Evolutionary conservation across 2,888 invertebrate genomes (phyloP).

Genomic region (Aradus depressus): DNA sequence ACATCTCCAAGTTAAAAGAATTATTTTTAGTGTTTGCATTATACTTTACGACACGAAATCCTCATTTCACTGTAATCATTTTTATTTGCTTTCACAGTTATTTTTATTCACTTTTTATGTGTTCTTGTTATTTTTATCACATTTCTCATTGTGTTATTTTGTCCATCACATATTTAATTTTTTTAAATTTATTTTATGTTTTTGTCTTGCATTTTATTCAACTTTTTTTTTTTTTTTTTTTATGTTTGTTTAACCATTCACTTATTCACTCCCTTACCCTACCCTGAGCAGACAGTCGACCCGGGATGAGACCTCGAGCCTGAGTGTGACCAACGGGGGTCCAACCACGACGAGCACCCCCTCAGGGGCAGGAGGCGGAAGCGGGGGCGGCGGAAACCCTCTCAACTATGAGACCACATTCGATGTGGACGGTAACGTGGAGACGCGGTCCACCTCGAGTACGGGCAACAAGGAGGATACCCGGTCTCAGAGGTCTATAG

Average conservation of each 20-base stretch:
- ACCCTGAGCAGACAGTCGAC: slow-evolving; percentile 40
- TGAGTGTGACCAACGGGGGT: slow-evolving; percentile 33
- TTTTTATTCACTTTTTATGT: not conserved
- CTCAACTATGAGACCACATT: slow-evolving; percentile 76
- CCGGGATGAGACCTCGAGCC: slow-evolving; percentile 29
- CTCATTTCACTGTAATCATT: not conserved
- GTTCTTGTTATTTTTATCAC: not conserved
- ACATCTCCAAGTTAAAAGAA: too few species aligned
- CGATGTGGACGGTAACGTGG: slow-evolving; percentile 83
- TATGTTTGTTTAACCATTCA: slow-evolving; percentile 27
- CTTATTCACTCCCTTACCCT: slow-evolving; percentile 13
- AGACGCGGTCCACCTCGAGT: slow-evolving; percentile 79
- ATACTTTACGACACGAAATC: not conserved
- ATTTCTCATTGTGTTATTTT: not conserved
- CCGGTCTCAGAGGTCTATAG: slow-evolving; percentile 47
- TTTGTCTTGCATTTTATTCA: slow-evolving; percentile 11
- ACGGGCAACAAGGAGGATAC: slow-evolving; percentile 54
- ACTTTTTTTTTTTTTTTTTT: slow-evolving; percentile 26
- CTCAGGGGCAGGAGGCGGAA: too few species aligned
- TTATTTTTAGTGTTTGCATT: slow-evolving; percentile 5
- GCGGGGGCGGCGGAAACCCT: too few species aligned
- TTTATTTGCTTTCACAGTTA: too few species aligned
- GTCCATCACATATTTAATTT: not conserved
- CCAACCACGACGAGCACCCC: slow-evolving; percentile 39
- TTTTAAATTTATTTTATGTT: not conserved